Base-by-base conservation (phyloP, 2,797 vertebrate species). In the Discoglossus pictus region DNA sequence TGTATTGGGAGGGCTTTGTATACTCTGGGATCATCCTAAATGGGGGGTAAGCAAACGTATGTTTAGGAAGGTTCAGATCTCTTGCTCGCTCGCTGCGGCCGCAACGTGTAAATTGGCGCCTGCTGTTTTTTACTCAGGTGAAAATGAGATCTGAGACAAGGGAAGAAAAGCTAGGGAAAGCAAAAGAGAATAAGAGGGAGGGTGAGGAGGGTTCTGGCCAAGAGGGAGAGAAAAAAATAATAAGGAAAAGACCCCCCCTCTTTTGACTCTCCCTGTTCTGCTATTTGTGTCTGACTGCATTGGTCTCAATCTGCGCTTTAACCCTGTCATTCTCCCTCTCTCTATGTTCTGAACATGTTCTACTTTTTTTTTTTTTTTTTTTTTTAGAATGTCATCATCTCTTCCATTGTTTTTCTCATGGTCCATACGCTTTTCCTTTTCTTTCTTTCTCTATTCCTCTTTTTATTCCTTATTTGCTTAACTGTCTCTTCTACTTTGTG, bases 121-220 rank as follows among this genome's bases (percentile, higher is more conserved):
- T 20, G 46, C 61, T 50, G 61, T 44, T 59, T 71, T n/a, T 44
- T 59, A 36, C 52, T 52, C 18, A 59, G 68, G 68, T 64, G 68
- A 71, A 71, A 71, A 71, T 71, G 61, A 64, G 68, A 71, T 71
- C 38, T 11, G 68, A 64, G 68, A 64, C 68, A 54, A 54, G 10
- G 31, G 9, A 52, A 27, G 31, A 36, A 38, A 9, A n/a, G 24
- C 20, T 7, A 15, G 11, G 21, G 17, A 39, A 15, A 23, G 16
- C 1, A 13, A 36, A 7, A 17, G 11, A 16, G 38, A 18, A 15
- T 51, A 54, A 42, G 9, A 8, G 23, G 42, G 17, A 40, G 18
- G 43, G 3, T 12, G n/a, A 2, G 46, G 18, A 23, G 6, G 44
- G 6, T 11, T n/a, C 23, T 6, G 2, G 8, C 2, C 5, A 31